phyloP scores from a whole-genome alignment of 2,113 vertebrate genomes.

The Ibidorhyncha struthersii region DNA sequence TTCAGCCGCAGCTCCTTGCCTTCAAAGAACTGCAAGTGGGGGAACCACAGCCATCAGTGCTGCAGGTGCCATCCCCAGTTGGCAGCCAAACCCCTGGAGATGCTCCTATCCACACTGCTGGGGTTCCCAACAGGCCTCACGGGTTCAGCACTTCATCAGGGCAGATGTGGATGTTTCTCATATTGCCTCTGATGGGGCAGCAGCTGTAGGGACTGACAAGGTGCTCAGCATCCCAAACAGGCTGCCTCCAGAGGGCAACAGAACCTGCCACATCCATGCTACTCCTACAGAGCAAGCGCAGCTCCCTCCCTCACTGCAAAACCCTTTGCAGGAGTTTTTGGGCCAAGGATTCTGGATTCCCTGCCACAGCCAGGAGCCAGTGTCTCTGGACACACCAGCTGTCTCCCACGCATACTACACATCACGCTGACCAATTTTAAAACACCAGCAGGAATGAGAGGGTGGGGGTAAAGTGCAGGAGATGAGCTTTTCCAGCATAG shows the following conservation, averaged over 20 bases:
- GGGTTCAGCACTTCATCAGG: not conserved
- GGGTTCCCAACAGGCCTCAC: not conserved
- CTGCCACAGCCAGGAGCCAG: not conserved
- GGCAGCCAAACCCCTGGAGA: not conserved
- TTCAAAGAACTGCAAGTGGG: conserved; percentile 82
- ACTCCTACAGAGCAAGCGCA: not conserved
- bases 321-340: not conserved
- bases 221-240: not conserved
- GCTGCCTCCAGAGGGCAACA: not conserved
- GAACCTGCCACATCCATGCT: not conserved
- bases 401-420: not conserved
- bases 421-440: not conserved
- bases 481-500: not conserved
- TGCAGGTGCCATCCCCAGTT: not conserved
- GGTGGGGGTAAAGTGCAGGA: not conserved
- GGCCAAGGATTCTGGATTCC: not conserved
- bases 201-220: not conserved
- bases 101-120: not conserved
- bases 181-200: not conserved
- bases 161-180: not conserved
- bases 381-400: not conserved
- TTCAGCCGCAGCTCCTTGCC: conserved; percentile 90
- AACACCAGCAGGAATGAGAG: not conserved
- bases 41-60: not conserved
- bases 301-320: not conserved